Evolutionary conservation across 2,113 vertebrate genomes (phyloP), one percentile per base, ranked within the genome.

Genomic region (Carettochelys insculpta): DNA sequence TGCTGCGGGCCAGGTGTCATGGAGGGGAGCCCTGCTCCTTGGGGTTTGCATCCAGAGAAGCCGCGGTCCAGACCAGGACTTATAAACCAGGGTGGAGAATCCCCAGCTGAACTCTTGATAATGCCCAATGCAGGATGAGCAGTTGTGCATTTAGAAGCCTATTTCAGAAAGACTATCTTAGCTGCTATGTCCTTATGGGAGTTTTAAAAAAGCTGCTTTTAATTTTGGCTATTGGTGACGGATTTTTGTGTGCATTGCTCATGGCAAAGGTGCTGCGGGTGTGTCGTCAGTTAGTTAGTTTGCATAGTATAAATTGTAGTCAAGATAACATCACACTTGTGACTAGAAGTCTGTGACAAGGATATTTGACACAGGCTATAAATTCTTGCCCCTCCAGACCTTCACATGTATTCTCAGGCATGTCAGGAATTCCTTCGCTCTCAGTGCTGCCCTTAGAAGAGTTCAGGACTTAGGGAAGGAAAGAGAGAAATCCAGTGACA

Each of bases 361-460:
- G 73, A 41, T 93, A 79, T 94, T 96, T 96, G 96, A 90, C 88
- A 83, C 52, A 7, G 96, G 47, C 75, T 93, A 79, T 94, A 92
- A 80, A 85, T 94, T 96, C 29, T 77, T 90, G 93, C 53, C 90
- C 52, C 71, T 52, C 81, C 71, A 87, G 84, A n/a, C 82, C 50
- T 92, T 86, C 92, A n/a, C 88, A 83, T 89, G 61, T 86, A 31
- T 77, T 85, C 90, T 92, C 77, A 93, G 86, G 47, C 68, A 83
- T 93, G 90, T 95, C 76, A 94, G 93, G 87, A 96, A 95, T 96
- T 77, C 71, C 41, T n/a, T 96, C 88, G 50, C 96, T 94, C 53
- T 87, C 53, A 65, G 83, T 83, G 75, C 87, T 95, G 47, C 19
- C 76, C 11, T 93, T 94, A 86, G 48, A 61, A 88, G 65, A 53